These are phyloP conservation scores for Cylindroiulus punctatus DNA, from an alignment of 2,888 invertebrate genomes.

Conservation along the genomic window DNA sequence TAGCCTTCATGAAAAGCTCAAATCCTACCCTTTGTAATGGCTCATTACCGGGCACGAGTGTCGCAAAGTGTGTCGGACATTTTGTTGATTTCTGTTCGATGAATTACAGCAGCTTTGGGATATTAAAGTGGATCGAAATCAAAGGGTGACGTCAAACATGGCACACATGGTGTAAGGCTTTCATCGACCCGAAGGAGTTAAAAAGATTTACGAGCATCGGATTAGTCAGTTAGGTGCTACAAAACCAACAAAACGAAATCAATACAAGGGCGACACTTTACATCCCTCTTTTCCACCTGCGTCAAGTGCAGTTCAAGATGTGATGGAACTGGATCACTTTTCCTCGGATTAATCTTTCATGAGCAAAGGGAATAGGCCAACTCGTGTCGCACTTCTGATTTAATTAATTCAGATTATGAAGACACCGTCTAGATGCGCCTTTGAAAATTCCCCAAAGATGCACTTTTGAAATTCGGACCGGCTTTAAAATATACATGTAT, in stretches of 20 bases:
- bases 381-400: background rate
- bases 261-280: background rate
- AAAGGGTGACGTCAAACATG: constrained; percentile 28
- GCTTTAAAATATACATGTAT: too few species aligned
- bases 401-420: background rate
- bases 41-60: background rate
- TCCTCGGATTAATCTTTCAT: background rate
- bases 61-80: background rate
- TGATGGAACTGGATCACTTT: background rate
- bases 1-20: background rate
- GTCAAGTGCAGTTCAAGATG: background rate
- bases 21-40: background rate
- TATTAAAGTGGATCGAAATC: constrained; percentile 37
- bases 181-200: constrained; percentile 17
- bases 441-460: background rate
- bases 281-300: background rate
- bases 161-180: background rate
- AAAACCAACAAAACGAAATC: constrained; percentile 43
- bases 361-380: background rate
- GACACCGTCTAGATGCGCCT: background rate
- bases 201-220: background rate
- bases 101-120: constrained; percentile 37
- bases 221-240: constrained; percentile 39
- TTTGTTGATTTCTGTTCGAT: background rate
- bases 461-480: too few species aligned